Base-by-base conservation (phyloP, 2,113 vertebrate species). In the Oryzias woworae region DNA sequence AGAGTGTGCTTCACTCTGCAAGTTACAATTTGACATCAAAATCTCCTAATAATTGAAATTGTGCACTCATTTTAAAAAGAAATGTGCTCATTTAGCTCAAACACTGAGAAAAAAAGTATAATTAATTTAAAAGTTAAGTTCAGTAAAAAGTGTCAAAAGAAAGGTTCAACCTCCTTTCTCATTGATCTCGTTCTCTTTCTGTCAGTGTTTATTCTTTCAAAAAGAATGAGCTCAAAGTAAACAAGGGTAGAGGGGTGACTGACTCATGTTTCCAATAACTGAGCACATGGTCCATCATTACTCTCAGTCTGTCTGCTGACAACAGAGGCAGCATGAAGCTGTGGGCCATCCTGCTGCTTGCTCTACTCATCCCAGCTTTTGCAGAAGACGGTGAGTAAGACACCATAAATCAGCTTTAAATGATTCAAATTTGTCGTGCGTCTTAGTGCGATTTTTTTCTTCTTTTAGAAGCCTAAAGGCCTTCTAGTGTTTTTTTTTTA, bases 211-310 rank as follows among this genome's bases (percentile, higher is more conserved):
- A 36, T 81, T 71, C 75, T 58, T 55, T 54, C 0, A 1, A 63
- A 51, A 15, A 61, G 56, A 69, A 86, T 71, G 53, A 68, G 46
- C 62, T 79, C 69, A 66, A 77, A 83, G 80, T 65, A 77, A 91
- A 92, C 81, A 90, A 66, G 59, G 16, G 54, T 69, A 44, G 56
- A 1, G 45, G 82, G 90, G 78, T 86, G 71, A 89, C 73, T 89
- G 85, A 87, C 89, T 74, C 80, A 64, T 77, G 82, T 50, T 78
- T 85, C 74, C 77, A 85, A 73, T 86, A 70, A 88, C 81, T 81
- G 47, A 74, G 71, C 73, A 68, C 71, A 68, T 45, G 15, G 64
- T 60, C 36, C 47, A 3, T 61, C 73, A 54, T 82, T 80, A 63
- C 53, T 55, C 12, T 82, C 71, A 82, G 62, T 84, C 66, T 62